Base-by-base conservation (phyloP, 53 echinoderm and acorn worm genomes). In the Holothuria leucospilota region DNA sequence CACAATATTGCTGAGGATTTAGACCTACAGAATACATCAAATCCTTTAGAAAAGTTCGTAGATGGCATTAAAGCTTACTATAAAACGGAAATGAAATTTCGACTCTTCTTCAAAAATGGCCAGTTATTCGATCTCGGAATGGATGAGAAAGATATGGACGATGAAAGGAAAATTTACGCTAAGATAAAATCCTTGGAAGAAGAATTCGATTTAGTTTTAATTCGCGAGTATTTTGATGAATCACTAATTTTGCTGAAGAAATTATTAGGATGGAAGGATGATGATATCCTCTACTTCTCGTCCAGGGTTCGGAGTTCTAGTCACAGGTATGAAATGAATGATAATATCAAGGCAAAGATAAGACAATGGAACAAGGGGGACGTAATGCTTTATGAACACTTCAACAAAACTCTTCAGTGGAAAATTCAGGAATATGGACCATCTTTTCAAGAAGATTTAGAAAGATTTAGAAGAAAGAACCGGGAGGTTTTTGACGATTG, bases 221-320 rank as follows among this genome's bases (percentile, higher is more conserved):
- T 92, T 24, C 85, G 82, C 13, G 92, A 92, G 24, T 92, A 92
- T 29, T 89, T 89, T 59, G 92, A 92, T 38, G 92, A 92, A 64
- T 92, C 92, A 7, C 61, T 92, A 1, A 29, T 92, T 14, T 82
- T 92, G 24, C 68, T 92, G 3, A 79, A 71, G 8, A 82, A 82
- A 49, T 51, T 92, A 24, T 52, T 92, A 2, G 89, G 89, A 20
- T 92, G 89, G 92, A 40, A 74, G 2, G 62, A 86, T 85, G 74
- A 89, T 2, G 92, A 92, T 64, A 86, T 92, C 20, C 15, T 92
- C 25, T 92, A 92, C 42, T 63, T 92, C 6, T 25, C 89, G 12
- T 62, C 85, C 56, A 79, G 70, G 26, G 63, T 85, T n/a, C 65
- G 92, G 52, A 85, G 86, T 14, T 70, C 78, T 1, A 56, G 72